Conservation (phyloP, 2,888 invertebrate genomes). For the Drosophila buzzatii region DNA sequence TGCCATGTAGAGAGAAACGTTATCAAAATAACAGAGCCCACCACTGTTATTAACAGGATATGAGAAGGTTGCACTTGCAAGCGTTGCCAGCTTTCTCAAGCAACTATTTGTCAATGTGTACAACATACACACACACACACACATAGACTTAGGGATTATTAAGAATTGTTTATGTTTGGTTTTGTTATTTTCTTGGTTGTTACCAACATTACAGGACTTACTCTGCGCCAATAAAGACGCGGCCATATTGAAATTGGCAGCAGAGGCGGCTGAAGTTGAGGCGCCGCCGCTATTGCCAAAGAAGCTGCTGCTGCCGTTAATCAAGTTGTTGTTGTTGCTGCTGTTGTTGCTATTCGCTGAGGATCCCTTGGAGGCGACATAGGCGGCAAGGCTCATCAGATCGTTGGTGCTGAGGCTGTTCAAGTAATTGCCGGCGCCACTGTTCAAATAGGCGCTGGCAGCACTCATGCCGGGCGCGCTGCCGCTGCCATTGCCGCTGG, state of each 20-base stretch:
- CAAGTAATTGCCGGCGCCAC: constrained; percentile 61
- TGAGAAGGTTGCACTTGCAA: neutral
- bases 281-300: constrained; percentile 85
- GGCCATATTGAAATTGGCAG: constrained; percentile 86
- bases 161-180: neutral
- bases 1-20: neutral
- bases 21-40: neutral
- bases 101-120: neutral
- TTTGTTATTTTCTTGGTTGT: constrained; percentile 71
- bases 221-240: constrained; percentile 94
- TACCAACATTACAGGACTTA: constrained; percentile 88
- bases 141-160: neutral
- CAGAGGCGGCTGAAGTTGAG: constrained; percentile 74
- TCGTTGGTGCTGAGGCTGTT: constrained; percentile 81
- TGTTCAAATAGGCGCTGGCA: constrained; percentile 66
- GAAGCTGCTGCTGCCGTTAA: constrained; percentile 40
- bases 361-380: constrained; percentile 78
- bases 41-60: neutral
- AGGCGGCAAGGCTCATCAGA: constrained; percentile 81
- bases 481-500: constrained; percentile 21
- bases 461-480: constrained; percentile 35
- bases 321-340: constrained; percentile 18
- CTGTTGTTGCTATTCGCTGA: constrained; percentile 28
- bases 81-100: neutral
- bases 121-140: neutral